Percentiles rank a stretch among this genome's conserved stretches.
These are phyloP conservation scores for Cichladusa arquata DNA, from an alignment of 2,113 vertebrate species.

Conservation along the genomic window DNA sequence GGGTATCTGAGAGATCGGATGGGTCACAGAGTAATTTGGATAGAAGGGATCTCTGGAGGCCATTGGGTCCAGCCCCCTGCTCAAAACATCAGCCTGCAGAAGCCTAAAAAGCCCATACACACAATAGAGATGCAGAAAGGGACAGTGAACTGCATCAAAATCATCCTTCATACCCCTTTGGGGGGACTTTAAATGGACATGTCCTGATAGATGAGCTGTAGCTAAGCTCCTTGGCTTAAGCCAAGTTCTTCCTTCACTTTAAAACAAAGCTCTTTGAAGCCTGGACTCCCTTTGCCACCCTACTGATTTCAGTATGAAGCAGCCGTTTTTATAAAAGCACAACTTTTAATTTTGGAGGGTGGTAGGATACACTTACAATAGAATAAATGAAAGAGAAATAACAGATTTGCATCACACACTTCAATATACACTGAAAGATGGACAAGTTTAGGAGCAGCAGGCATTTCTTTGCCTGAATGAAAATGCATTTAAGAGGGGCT, in stretches of 20 bases:
- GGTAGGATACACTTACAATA: neutral
- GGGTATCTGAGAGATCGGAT: neutral
- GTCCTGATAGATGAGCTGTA: neutral
- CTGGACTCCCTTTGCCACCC: neutral
- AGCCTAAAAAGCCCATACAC: too few relatives aligned
- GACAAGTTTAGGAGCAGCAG: neutral
- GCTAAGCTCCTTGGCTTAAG: neutral
- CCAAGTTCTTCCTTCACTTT: neutral
- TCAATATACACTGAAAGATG: neutral
- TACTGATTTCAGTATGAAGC: neutral
- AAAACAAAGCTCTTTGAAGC: neutral
- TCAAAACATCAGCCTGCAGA: neutral
- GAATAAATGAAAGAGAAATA: neutral
- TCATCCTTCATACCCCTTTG: neutral
- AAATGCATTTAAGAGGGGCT: neutral
- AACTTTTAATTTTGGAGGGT: neutral
- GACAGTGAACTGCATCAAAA: neutral
- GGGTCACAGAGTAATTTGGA: neutral
- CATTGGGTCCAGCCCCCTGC: accelerated
- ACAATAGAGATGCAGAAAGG: neutral
- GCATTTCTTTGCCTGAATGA: neutral
- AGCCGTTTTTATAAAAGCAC: neutral
- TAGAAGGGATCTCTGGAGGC: neutral
- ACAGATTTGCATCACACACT: neutral
- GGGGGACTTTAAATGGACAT: neutral